These are phyloP conservation scores for Muscicapa adusta DNA, from an alignment of 2,113 vertebrate species.

Conservation along the genomic window DNA sequence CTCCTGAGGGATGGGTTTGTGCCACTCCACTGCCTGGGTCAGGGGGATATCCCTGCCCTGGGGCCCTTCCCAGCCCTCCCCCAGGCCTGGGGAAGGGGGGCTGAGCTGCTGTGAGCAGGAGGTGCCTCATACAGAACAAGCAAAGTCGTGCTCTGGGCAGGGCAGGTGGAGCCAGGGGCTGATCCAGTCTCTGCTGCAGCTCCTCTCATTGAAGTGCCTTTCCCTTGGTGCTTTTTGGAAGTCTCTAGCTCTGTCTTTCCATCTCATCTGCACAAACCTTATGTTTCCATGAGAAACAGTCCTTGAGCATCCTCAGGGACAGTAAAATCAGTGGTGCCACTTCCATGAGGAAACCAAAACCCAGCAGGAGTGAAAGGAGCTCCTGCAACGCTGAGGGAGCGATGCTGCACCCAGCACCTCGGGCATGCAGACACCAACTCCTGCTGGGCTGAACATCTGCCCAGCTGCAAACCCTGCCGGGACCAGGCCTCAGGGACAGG, in stretches of 20 bases:
- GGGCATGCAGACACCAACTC: neutral
- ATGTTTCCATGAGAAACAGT: neutral
- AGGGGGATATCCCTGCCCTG: neutral
- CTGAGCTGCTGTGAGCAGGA: neutral
- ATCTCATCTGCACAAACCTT: neutral
- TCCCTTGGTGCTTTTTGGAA: neutral
- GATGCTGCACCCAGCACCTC: neutral
- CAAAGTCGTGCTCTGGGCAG: neutral
- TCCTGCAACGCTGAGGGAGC: rapidly evolving
- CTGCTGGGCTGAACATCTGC: neutral
- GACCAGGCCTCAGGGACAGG: neutral
- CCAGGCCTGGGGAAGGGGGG: neutral
- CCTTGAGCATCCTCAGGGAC: neutral
- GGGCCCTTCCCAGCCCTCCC: neutral
- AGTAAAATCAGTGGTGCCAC: neutral
- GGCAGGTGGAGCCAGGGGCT: neutral
- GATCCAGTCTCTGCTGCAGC: neutral
- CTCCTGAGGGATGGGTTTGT: neutral
- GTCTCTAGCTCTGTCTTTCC: neutral
- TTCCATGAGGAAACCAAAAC: neutral
- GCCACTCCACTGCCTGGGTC: rapidly evolving
- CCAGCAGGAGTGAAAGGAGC: neutral
- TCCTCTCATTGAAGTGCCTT: neutral
- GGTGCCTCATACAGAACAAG: neutral
- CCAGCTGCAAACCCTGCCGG: neutral